Base-by-base conservation (phyloP, 2,797 vertebrate genomes). In the Sebastes melanostomus region DNA sequence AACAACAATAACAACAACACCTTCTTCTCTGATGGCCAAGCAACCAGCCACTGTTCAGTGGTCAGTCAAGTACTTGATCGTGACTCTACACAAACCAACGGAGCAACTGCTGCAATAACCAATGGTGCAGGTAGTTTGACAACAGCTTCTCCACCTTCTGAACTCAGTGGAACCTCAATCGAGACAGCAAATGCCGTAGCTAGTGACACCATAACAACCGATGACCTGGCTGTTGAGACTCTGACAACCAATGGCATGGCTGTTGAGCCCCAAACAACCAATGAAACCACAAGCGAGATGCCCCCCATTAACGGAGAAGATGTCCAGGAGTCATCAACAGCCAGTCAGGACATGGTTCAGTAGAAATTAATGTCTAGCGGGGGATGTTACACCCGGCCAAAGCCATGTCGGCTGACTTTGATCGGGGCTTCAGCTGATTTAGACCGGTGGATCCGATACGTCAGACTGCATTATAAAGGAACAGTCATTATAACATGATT, bases 1-100 rank as follows among this genome's bases (percentile, higher is more conserved):
- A 93, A 91, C 74, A 90, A 91, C 27, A 90, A 90, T n/a, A 93
- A 91, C 86, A 92, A 86, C 87, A 87, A 14, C 75, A 38, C 22
- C 4, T 55, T 52, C 16, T 63, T 52, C 11, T n/a, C 34, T 13
- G 66, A 58, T 13, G 55, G 58, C 11, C 67, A 66, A 20, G 24
- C 61, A 27, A n/a, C 59, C 34, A 27, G 34, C 20, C 30, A 5
- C 16, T 14, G 5, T n/a, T 66, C 67, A 56, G 62, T 18, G 1
- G 24, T 25, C 52, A 34, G 12, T 25, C 71, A 0, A 77, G 68
- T 34, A 4, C 34, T 22, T 18, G 27, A 62, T 65, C 25, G 18
- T 5, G 67, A 59, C 56, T 8, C 42, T 25, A 10, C 60, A 5
- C n/a, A 16, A 18, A 58, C 59, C 5, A 46, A 42, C 11, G 8